Evolutionary conservation across 1,140 invertebrate genomes (phyloP), one percentile per base, ranked within the genome.

Genomic region (Drosophila parvula): DNA sequence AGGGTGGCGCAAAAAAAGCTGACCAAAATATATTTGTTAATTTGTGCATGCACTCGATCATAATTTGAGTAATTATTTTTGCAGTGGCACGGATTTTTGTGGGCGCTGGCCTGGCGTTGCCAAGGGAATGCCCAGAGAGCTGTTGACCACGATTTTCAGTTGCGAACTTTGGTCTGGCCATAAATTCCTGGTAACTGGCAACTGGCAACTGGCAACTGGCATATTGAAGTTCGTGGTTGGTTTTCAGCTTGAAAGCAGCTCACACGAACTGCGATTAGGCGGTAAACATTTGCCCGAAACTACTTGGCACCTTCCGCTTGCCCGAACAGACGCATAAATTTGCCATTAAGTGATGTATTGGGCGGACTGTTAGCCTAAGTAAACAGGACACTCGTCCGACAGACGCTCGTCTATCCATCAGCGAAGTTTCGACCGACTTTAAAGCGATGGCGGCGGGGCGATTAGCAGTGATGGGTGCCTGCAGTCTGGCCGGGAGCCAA

Each of bases 31-130:
- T 68, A 74, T 69, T 81, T 85, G 68, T 64, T 78, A 71, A 81
- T 85, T 84, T 81, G 55, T 48, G 55, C 78, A 76, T 62, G 58
- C 60, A 78, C 68, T 75, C 61, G 62, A 63, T 85, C 74, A 81
- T 78, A 84, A 81, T 80, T 75, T 77, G 74, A 65, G 73, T 84
- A 77, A 80, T 86, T 85, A 78, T 78, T 86, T 86, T 71, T 61
- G 51, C 74, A 81, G 73, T 58, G 73, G 9, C 45, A 14, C n/a
- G 38, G n/a, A 18, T 10, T n/a, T n/a, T 7, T 14, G 36, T 7
- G 6, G 7, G 4, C 10, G 32, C 1, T 43, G 16, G 6, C 5
- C 3, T 18, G 60, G 14, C 28, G 53, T 71, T 71, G 65, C 69
- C 67, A 36, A 50, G 67, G 69, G 36, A 71, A 38, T 18, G 30